These are phyloP conservation scores for Sipha maydis DNA, from an alignment of 2,888 invertebrate species.

Conservation along the genomic window DNA sequence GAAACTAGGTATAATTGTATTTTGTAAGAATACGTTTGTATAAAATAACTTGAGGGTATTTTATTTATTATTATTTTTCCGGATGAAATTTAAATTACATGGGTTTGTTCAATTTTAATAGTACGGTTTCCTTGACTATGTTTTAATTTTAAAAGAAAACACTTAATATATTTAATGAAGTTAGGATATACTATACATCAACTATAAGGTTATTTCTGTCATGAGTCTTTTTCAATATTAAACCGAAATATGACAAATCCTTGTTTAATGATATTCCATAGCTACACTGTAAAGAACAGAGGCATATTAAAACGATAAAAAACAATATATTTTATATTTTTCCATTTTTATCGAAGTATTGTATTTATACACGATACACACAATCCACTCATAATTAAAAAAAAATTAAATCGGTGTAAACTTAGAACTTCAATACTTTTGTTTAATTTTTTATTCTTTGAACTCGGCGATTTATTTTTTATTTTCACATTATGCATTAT, in stretches of 20 bases:
- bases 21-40: background rate
- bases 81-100: conserved; percentile 2
- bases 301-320: background rate
- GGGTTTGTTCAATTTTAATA: background rate
- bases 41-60: conserved; percentile 5
- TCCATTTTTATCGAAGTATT: background rate
- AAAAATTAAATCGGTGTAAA: too few species aligned
- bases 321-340: background rate
- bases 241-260: background rate
- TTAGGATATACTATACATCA: background rate
- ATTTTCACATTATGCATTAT: too few species aligned
- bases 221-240: background rate
- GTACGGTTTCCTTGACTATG: conserved; percentile 18
- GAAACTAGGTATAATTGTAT: background rate
- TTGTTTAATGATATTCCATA: background rate
- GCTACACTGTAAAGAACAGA: background rate
- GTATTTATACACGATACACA: too few species aligned
- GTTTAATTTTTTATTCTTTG: background rate
- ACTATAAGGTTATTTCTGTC: background rate
- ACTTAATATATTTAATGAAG: background rate
- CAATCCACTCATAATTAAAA: too few species aligned
- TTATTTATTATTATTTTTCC: conserved; percentile 32
- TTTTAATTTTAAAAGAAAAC: conserved; percentile 17
- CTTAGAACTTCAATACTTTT: background rate
- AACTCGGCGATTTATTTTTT: background rate